phyloP scores from a whole-genome alignment of 2,888 invertebrate species.

The Watsonalla binaria region DNA sequence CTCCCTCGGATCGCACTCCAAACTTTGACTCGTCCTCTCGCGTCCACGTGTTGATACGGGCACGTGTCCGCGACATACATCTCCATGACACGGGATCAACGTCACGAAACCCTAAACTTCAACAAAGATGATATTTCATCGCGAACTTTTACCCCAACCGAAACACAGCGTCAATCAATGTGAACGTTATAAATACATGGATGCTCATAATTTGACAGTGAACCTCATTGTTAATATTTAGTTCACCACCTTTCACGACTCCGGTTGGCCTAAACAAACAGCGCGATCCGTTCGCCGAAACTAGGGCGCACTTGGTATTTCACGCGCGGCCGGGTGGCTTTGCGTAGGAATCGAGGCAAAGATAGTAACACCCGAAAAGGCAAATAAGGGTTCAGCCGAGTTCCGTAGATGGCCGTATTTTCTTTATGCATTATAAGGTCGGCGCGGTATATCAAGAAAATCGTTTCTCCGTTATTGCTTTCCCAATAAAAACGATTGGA shows the following conservation, averaged over 20 bases:
- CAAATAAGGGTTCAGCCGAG: conserved; percentile 69
- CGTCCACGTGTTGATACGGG: conserved; percentile 47
- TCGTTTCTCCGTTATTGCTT: conserved; percentile 61
- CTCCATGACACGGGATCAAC: conserved; percentile 43
- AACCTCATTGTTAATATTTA: conserved; percentile 61
- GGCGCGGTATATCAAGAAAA: conserved; percentile 57
- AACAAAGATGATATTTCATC: conserved; percentile 21
- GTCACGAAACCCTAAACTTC: conserved; percentile 34
- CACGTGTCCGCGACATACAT: conserved; percentile 39
- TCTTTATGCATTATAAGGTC: conserved; percentile 66
- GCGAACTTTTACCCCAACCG: conserved; percentile 31
- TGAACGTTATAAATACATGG: conserved; percentile 20
- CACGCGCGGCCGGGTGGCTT: conserved; percentile 69
- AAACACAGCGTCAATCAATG: conserved; percentile 23
- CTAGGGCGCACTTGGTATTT: conserved; percentile 77
- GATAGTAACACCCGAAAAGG: conserved; percentile 71
- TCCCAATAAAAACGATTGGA: conserved; percentile 52
- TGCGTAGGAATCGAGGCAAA: conserved; percentile 69
- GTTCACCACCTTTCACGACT: conserved; percentile 62
- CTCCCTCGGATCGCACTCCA: conserved; percentile 29
- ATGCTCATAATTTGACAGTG: conserved; percentile 50
- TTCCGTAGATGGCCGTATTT: conserved; percentile 67
- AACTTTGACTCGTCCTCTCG: conserved; percentile 39
- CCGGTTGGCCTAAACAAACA: conserved; percentile 71
- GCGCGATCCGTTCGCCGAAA: conserved; percentile 66